Base-by-base conservation (phyloP, 2,113 vertebrate genomes). In the Uria lomvia region DNA sequence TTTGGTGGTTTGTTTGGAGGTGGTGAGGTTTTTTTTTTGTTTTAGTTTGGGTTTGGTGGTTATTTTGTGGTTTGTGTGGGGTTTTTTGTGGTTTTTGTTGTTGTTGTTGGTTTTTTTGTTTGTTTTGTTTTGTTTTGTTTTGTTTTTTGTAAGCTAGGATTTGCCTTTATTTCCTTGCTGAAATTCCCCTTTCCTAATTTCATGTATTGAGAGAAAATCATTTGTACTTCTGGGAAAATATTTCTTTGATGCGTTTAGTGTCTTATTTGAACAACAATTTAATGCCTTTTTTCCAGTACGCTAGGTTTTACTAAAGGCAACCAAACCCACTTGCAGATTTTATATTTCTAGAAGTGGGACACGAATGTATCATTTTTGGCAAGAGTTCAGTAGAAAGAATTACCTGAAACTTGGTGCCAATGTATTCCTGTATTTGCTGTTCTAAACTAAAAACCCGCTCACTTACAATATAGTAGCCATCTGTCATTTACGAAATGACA, bases 401-500 rank as follows among this genome's bases (percentile, higher is more conserved):
- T 95, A 92, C 85, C 89, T 94, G 95, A 90, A 95, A 36, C 70
- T 76, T 16, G 20, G 59, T 97, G 89, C 96, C 91, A 95, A 90
- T 50, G 18, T 85, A 78, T 82, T 95, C 0, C 1, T 85, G 45
- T 95, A 95, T 95, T 95, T 97, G 93, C 93, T 96, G 95, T 88
- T 87, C 89, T 97, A 95, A 95, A 94, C 91, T 92, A 94, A 97
- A 97, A 95, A 76, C 50, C 29, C 3, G 9, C 71, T 96, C 56
- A 5, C 68, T 90, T 63, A 95, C 43, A 34, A 45, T 73, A 74
- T 47, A 74, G 94, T 70, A 80, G 78, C 91, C 15, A 97, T 94
- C 96, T 93, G 93, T 97, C 94, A 96, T 79, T 96, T 97, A 94
- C 42, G 55, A 90, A 93, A 88, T 96, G 96, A 97, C 94, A 96